Base-by-base conservation (phyloP, 1,140 invertebrate species). In the Drosophila miranda region DNA sequence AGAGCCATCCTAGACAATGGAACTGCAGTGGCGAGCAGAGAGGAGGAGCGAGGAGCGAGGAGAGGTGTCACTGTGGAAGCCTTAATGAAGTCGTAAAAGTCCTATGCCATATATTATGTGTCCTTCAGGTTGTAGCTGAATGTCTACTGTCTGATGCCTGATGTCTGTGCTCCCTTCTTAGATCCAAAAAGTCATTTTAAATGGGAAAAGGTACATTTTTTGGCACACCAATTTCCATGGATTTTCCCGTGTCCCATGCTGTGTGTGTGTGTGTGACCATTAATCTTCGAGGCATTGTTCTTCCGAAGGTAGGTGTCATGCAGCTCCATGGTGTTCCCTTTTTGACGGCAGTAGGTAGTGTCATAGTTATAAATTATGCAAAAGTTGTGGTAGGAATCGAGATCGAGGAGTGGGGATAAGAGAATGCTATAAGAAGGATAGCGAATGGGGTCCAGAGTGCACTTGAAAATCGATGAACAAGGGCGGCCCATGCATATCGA, bases 301-400 rank as follows among this genome's bases (percentile, higher is more conserved):
- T 55, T 13, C 11, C 16, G 26, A 14, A 42, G 28, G 46, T 28
- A 14, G 9, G 30, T 38, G 34, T 38, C 34, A 38, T 38, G 34
- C 34, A 13, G 23, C 23, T 26, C 23, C 23, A 23, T 23, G 23
- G 23, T 19, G 28, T 30, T 30, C 28, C 2, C 28, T 9, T 8
- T 9, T 8, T 9, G 30, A 30, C 19, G 19, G 19, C 19, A 19
- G 1, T 19, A 34, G 8, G 30, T 71, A 53, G 77, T 86, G 82
- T 87, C 74, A 75, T 54, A 68, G 78, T 82, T 87, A 82, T 86
- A 87, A 82, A 86, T 87, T 59, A 86, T 86, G 80, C 80, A 84
- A 69, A 44, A 59, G 43, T 61, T 70, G 43, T 69, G 66, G 52
- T 49, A 54, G 59, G 54, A 51, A 52, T 74, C 66, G 51, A 69